Conservation (phyloP, 2,888 invertebrate species). For the Coecobrya sp. region DNA sequence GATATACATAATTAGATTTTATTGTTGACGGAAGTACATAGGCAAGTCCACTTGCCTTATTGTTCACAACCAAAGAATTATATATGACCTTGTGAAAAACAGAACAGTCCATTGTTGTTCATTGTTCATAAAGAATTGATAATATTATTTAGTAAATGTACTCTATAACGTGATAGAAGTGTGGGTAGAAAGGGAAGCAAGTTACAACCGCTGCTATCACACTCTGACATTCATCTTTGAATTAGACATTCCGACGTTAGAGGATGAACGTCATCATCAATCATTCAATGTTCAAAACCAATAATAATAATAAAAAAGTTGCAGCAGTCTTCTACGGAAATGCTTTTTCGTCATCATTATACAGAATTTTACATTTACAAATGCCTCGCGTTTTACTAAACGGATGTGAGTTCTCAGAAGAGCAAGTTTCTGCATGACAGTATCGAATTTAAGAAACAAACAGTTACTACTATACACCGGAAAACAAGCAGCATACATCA, state of each 20-base stretch:
- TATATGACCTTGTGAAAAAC: too few relatives aligned
- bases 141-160: too few relatives aligned
- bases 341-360: constrained; percentile 2
- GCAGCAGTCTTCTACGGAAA: background rate
- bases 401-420: background rate
- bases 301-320: background rate
- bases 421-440: background rate
- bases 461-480: background rate
- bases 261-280: background rate
- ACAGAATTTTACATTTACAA: background rate
- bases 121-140: too few relatives aligned
- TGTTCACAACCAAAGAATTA: too few relatives aligned
- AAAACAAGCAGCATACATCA: background rate
- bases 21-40: too few relatives aligned
- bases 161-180: too few relatives aligned
- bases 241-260: background rate
- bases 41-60: too few relatives aligned
- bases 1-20: too few relatives aligned
- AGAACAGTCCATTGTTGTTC: too few relatives aligned
- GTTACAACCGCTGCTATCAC: too few relatives aligned
- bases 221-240: too few relatives aligned
- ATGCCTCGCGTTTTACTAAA: background rate
- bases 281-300: background rate
- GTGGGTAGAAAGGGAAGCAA: too few relatives aligned
- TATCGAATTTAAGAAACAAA: constrained; percentile 6